These are phyloP conservation scores for Tortrix viridana DNA, from an alignment of 2,888 invertebrate species.

Conservation along the genomic window DNA sequence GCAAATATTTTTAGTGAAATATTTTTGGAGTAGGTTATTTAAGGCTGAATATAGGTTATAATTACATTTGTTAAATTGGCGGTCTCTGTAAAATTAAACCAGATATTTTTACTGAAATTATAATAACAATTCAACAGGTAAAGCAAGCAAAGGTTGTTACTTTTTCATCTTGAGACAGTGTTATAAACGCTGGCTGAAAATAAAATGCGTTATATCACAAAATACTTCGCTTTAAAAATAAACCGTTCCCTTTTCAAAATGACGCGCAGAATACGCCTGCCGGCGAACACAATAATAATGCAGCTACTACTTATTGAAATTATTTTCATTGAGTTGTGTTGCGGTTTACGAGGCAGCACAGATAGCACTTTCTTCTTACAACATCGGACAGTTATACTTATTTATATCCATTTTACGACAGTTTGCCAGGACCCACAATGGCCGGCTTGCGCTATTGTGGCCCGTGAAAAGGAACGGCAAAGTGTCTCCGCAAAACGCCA, in stretches of 20 bases:
- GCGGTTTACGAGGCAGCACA: constrained; percentile 64
- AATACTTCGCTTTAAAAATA: not conserved
- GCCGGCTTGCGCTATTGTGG: constrained; percentile 16
- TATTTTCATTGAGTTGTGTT: constrained; percentile 70
- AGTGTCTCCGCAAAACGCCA: constrained; percentile 57
- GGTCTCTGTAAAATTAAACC: too few relatives aligned
- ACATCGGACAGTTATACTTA: constrained; percentile 74
- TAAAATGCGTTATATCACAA: too few relatives aligned
- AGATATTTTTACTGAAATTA: too few relatives aligned
- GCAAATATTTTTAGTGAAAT: not conserved
- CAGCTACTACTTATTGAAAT: constrained; percentile 33
- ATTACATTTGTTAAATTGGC: too few relatives aligned
- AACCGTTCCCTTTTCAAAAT: not conserved
- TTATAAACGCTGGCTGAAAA: too few relatives aligned
- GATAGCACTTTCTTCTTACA: constrained; percentile 63
- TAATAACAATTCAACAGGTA: too few relatives aligned
- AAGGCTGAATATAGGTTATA: too few relatives aligned
- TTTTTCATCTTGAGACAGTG: too few relatives aligned
- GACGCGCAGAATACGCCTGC: constrained; percentile 1
- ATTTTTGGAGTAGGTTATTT: too few relatives aligned
- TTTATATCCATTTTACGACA: constrained; percentile 53
- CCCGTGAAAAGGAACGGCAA: constrained; percentile 57
- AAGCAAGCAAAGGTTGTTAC: too few relatives aligned
- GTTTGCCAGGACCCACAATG: constrained; percentile 41
- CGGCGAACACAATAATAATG: constrained; percentile 22